phyloP scores from a whole-genome alignment of 1,140 invertebrate species.

The Leptopilina clavipes region DNA sequence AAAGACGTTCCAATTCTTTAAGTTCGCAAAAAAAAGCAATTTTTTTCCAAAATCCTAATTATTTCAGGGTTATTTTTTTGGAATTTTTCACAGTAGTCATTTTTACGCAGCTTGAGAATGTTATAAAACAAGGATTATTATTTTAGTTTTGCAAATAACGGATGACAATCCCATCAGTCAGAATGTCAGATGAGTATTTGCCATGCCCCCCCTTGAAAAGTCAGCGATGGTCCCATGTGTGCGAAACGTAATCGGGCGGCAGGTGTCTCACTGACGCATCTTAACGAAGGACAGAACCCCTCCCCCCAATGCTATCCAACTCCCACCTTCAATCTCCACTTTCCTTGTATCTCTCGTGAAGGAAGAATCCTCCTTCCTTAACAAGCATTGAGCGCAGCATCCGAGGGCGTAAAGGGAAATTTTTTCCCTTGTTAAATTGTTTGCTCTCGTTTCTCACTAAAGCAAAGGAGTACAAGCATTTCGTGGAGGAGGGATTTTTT shows the following conservation, averaged over 20 bases:
- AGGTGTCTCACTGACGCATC: constrained; percentile 66
- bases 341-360: constrained; percentile 33
- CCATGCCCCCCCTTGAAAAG: constrained; percentile 23
- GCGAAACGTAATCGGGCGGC: constrained; percentile 66
- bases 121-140: no score
- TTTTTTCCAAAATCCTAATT: no score
- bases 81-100: no score
- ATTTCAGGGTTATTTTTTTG: no score
- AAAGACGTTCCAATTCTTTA: no score
- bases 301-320: constrained; percentile 41
- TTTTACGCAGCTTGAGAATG: no score
- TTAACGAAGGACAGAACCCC: constrained; percentile 66
- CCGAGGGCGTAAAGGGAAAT: constrained; percentile 55
- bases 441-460: constrained; percentile 51
- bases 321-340: constrained; percentile 33
- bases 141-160: neutral
- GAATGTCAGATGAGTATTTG: constrained; percentile 29
- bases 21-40: no score
- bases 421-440: constrained; percentile 67
- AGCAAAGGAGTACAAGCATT: neutral
- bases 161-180: constrained; percentile 35
- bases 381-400: constrained; percentile 31
- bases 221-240: constrained; percentile 52
- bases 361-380: constrained; percentile 12
- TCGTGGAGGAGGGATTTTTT: neutral